Percentiles rank a stretch among this genome's conserved stretches.
Evolutionary conservation across 2,113 vertebrate species (phyloP).

Genomic region (Crotalus helleri): DNA sequence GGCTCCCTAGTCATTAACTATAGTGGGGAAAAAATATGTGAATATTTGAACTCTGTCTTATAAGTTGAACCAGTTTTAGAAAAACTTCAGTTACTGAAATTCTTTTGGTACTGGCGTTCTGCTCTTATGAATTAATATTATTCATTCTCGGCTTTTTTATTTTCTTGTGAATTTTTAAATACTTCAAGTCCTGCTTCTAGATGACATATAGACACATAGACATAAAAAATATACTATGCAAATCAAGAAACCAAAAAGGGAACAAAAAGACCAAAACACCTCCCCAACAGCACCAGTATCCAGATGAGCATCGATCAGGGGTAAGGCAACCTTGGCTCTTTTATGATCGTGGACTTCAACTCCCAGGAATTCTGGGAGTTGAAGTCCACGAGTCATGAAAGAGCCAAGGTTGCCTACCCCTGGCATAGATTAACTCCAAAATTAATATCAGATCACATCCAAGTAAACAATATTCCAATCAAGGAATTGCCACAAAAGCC

Average conservation of each 20-base stretch:
- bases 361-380: too few relatives aligned
- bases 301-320: background rate
- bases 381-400: too few relatives aligned
- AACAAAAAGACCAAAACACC: background rate
- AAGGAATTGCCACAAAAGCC: background rate
- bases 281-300: background rate
- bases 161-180: background rate
- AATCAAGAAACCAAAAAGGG: background rate
- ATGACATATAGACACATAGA: background rate
- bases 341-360: too few relatives aligned
- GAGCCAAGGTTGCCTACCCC: too few relatives aligned
- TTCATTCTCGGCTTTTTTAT: background rate
- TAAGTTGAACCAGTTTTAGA: background rate
- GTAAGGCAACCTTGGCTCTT: too few relatives aligned
- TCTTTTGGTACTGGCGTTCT: background rate
- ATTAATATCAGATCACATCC: background rate
- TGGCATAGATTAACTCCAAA: background rate
- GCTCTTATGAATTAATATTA: background rate
- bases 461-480: background rate
- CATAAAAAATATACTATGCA: background rate
- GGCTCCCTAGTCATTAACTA: background rate
- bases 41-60: background rate
- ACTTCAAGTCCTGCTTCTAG: background rate
- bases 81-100: background rate
- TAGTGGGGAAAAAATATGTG: background rate